Percentiles rank a stretch among this genome's conserved stretches.
Evolutionary conservation across 2,113 vertebrate genomes (phyloP).

Genomic region (Prunella fulvescens): DNA sequence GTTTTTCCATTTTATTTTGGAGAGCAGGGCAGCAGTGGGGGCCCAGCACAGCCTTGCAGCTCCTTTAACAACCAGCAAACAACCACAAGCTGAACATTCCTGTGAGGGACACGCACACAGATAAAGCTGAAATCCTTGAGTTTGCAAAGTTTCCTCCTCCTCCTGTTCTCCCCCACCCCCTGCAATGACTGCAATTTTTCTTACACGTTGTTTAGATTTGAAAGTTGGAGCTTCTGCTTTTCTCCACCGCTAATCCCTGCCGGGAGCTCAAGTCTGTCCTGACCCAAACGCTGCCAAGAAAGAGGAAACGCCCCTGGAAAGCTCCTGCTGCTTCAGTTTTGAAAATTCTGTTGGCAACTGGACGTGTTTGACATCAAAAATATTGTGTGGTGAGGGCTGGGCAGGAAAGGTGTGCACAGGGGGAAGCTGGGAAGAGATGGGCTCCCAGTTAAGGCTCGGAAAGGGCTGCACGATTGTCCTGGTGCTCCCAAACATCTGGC

Average conservation of each 20-base stretch:
- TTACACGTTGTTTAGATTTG: neutral
- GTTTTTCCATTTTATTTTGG: neutral
- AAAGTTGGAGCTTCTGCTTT: conserved; percentile 46
- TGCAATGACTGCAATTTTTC: neutral
- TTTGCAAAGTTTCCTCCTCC: neutral
- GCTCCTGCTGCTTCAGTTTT: neutral
- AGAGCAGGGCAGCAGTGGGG: neutral
- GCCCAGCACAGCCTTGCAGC: neutral
- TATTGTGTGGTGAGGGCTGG: neutral
- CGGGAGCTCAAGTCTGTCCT: neutral
- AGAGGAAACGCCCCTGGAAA: neutral
- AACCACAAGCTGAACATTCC: neutral
- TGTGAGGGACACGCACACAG: neutral
- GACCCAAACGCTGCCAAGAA: neutral
- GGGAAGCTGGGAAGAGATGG: neutral
- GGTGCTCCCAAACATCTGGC: neutral
- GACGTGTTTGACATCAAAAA: rapidly evolving
- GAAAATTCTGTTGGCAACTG: neutral
- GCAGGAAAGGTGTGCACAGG: neutral
- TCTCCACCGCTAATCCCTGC: neutral
- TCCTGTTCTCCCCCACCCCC: neutral
- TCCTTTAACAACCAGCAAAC: neutral
- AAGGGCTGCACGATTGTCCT: neutral
- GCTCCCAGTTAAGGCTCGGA: rapidly evolving
- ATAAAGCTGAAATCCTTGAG: neutral